These are phyloP conservation scores for Cartodere bifasciata DNA, from an alignment of 2,888 invertebrate genomes.

Conservation along the genomic window DNA sequence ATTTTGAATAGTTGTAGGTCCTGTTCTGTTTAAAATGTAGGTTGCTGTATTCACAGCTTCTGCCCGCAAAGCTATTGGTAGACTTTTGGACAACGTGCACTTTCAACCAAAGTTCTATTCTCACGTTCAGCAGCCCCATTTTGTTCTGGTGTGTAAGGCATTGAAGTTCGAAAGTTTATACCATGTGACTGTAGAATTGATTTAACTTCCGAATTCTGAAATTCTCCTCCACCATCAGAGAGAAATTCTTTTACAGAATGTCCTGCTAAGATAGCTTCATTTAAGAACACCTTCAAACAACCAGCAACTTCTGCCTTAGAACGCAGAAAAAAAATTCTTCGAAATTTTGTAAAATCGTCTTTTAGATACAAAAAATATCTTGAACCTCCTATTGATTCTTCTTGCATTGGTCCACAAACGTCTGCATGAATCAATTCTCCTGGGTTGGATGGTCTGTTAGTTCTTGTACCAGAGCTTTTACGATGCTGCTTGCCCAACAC, in stretches of 20 bases:
- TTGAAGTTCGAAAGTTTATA: slow-evolving; percentile 9
- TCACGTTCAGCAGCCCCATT: too few species aligned
- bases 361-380: too few species aligned
- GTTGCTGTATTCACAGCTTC: slow-evolving; percentile 17
- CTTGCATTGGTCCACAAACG: too few species aligned
- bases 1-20: slow-evolving; percentile 9
- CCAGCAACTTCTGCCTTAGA: too few species aligned
- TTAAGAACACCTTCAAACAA: slow-evolving; percentile 7
- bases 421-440: slow-evolving; percentile 20
- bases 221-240: slow-evolving; percentile 12
- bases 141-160: too few species aligned
- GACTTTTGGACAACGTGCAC: slow-evolving; percentile 11
- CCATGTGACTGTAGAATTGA: slow-evolving; percentile 7
- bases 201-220: slow-evolving; percentile 10
- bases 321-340: too few species aligned
- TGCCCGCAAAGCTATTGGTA: slow-evolving; percentile 15
- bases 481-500: slow-evolving; percentile 15
- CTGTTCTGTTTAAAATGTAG: too few species aligned
- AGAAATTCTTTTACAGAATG: slow-evolving; percentile 7
- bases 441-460: slow-evolving; percentile 12
- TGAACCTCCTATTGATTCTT: too few species aligned
- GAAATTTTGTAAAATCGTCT: too few species aligned
- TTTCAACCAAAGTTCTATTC: too few species aligned
- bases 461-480: slow-evolving; percentile 10
- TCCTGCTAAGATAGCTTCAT: slow-evolving; percentile 5